phyloP scores from a whole-genome alignment of 2,797 vertebrate species.

The Columba guinea region DNA sequence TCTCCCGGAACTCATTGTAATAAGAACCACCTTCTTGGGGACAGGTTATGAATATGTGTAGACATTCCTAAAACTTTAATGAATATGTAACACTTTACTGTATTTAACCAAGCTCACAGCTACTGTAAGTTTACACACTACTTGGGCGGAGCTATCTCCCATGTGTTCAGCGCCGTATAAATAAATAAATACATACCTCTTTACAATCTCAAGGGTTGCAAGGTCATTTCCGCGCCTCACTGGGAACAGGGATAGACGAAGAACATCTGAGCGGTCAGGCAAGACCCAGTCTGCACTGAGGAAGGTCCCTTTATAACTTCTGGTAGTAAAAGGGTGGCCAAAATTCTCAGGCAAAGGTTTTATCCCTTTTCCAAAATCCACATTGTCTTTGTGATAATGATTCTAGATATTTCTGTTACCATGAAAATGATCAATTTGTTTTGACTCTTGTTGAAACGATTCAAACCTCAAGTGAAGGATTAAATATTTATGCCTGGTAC shows the following conservation, averaged over 20 bases:
- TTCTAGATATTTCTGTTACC: not conserved
- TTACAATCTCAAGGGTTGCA: too few species aligned
- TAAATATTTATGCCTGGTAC: constrained; percentile 45
- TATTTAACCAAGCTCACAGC: too few species aligned
- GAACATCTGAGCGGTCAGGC: not conserved
- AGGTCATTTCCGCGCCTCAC: too few species aligned
- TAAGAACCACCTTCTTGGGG: too few species aligned
- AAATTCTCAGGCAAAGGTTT: not conserved
- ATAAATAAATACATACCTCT: too few species aligned
- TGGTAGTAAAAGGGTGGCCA: not conserved
- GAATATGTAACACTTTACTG: too few species aligned
- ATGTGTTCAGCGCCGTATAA: too few species aligned
- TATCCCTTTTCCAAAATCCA: not conserved
- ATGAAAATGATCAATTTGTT: not conserved
- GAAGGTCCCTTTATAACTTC: not conserved
- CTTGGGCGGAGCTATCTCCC: too few species aligned
- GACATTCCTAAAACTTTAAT: too few species aligned
- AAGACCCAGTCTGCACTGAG: not conserved
- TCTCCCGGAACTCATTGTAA: too few species aligned
- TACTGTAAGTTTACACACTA: too few species aligned
- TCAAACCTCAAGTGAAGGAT: constrained; percentile 31
- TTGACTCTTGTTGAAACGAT: not conserved
- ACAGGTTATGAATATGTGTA: too few species aligned
- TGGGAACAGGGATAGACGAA: not conserved
- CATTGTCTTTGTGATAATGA: not conserved